Base-by-base conservation (phyloP, 1,140 invertebrate genomes). In the Sycophila sp. region DNA sequence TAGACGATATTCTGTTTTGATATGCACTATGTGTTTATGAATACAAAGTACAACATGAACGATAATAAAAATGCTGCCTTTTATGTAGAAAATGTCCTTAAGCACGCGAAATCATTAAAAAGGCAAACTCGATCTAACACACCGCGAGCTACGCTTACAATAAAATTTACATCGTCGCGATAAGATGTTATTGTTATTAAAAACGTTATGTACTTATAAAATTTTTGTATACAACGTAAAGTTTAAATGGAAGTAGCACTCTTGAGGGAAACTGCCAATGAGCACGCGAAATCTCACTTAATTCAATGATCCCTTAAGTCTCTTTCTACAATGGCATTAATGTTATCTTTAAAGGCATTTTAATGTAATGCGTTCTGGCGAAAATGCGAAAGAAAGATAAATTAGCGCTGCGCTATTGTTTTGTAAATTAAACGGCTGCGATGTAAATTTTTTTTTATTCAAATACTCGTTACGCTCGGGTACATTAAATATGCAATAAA, bases 61-160 rank as follows among this genome's bases (percentile, higher is more conserved):
- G 40, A 49, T 53, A 56, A 22, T 56, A 66, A 56, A 66, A 56
- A 19, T 4, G 10, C 24, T 1, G 8, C 17, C 2, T 15, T 30
- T n/a, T 26, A 32, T 3, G 53, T 32, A 40, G 22, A 66, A 42
- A 56, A 55, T 56, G 26, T 3, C 36, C 15, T 24, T 13, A 8
- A 38, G 17, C 64, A 66, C 51, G 64, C 51, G 34, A 66, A 55
- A 56, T 56, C 49, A 56, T 56, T 19, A 26, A 55, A 47, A 53
- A 36, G 17, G 34, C 19, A 64, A n/a, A 26, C 15, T 19, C 24
- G 24, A 26, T 49, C 42, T 28, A 4, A 53, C 49, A 28, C 4
- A 5, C 26, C 24, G 4, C 15, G 30, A 0, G 13, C 6, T 10
- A 7, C 32, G 51, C 51, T 42, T 55, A 30, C 51, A 66, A 53